A percentile compares a stretch with the other conserved stretches of the same genome.
These are phyloP conservation scores for Scelioninae gen. 2 DNA, from an alignment of 2,888 invertebrate genomes.

Conservation along the genomic window DNA sequence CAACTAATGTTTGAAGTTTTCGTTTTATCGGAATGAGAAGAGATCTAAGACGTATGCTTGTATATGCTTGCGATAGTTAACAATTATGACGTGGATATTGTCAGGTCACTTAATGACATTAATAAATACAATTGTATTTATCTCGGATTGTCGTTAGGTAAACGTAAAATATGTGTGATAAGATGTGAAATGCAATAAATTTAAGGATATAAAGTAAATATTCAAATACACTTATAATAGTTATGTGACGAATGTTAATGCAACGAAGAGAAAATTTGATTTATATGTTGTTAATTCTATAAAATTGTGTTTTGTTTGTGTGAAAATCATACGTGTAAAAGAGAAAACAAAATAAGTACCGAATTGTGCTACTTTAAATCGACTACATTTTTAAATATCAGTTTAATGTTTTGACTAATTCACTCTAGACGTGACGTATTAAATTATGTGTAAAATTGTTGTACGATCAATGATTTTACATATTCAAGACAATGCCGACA, in stretches of 20 bases:
- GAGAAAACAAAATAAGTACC: too few relatives aligned
- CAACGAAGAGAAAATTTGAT: too few relatives aligned
- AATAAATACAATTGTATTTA: conserved; percentile 27
- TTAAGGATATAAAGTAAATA: conserved; percentile 15
- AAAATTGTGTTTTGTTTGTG: too few relatives aligned
- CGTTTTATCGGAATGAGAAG: conserved; percentile 4
- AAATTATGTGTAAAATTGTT: too few relatives aligned
- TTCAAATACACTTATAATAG: conserved; percentile 11
- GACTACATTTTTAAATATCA: too few relatives aligned
- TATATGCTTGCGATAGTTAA: conserved; percentile 13
- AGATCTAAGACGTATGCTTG: conserved; percentile 16
- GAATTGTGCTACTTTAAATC: too few relatives aligned
- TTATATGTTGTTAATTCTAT: too few relatives aligned
- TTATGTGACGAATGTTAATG: conserved; percentile 16
- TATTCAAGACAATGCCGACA: too few relatives aligned
- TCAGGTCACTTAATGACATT: conserved; percentile 21
- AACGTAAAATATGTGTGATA: conserved; percentile 23
- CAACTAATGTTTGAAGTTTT: conserved; percentile 37
- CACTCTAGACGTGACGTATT: too few relatives aligned
- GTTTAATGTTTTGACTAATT: too few relatives aligned
- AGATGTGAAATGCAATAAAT: conserved; percentile 24
- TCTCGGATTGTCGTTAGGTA: conserved; percentile 24
- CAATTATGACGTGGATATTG: conserved; percentile 9
- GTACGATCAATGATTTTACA: too few relatives aligned
- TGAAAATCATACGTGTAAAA: too few relatives aligned